Base-by-base conservation (phyloP, 2,888 invertebrate species). In the Dryocosmus kuriphilus region DNA sequence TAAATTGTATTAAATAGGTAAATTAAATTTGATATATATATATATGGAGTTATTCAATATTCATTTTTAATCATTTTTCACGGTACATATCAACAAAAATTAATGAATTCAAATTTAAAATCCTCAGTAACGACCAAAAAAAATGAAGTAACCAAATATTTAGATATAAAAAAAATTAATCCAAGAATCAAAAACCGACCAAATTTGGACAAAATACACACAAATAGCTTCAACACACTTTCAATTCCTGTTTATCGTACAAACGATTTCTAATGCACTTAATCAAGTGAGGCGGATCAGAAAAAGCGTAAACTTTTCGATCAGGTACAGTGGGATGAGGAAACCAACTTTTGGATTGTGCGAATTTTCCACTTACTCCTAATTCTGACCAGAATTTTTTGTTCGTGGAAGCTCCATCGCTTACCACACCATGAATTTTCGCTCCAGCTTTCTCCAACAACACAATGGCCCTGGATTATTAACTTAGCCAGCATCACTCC, bases 211-310 rank as follows among this genome's bases (percentile, higher is more conserved):
- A 38, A 14, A 7, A 14, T 7, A 38, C 38, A 19, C 8, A 51
- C 35, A 74, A 60, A 60, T 60, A 60, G 1, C 46, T 63, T 2
- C 14, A 30, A 27, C 71, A 65, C 74, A 84, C 85, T 63, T 75
- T 78, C 24, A 85, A 78, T 57, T 74, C 75, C 46, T 57, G 38
- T 16, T 57, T 82, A 27, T 78, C 75, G 9, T 77, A 74, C 11
- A 84, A 30, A n/a, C 83, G 79, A 74, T 85, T 85, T 55, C 85
- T 75, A 46, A 84, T 79, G 38, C 79, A 81, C 76, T 86, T 85
- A 11, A 83, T n/a, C 19, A 85, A 67, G 65, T 85, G 85, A 8
- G 85, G 81, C 16, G 82, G 77, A 75, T 85, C 82, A 2, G 83
- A 80, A 57, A 85, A 85, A 24, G 76, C 76, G 57, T 78, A 82